Base-by-base conservation (phyloP, 2,888 invertebrate genomes). In the Eudasyphora cyanicolor region DNA sequence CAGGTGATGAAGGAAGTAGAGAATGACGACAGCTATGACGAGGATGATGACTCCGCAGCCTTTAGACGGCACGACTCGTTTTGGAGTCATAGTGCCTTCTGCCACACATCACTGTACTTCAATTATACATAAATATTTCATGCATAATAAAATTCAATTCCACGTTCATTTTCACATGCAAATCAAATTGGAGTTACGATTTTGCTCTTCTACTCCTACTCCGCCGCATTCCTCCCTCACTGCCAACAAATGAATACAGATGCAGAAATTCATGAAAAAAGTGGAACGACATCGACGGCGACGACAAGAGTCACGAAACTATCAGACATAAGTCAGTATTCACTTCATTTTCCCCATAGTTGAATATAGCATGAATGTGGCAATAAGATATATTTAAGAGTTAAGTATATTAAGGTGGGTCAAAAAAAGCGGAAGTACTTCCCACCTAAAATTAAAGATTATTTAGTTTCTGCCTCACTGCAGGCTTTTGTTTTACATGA, bases 141-240 rank as follows among this genome's bases (percentile, higher is more conserved):
- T 60, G 60, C 60, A 60, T 60, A 60, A 60, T 60, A 60, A 60
- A 60, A 60, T 60, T 60, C 60, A 60, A 60, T 60, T 60, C 24
- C n/a, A 60, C 27, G 4, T 60, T 60, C 60, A 60, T 60, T 29
- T 60, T 29, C 29, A 29, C 29, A 60, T 60, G 60, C 60, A 60
- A 60, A 60, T 60, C 60, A 60, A 60, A 29, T 29, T 60, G 10
- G 27, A 57, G 24, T n/a, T 57, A 5, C 57, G 27, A 57, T 12
- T 57, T 12, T 49, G 49, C 17, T 10, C 19, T 49, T 49, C 49
- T 49, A 5, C 19, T n/a, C 17, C n/a, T 1, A 1, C 45, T 3
- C 12, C 45, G 12, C 4, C 17, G 49, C 2, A 4, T 17, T 4
- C 12, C 45, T 45, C 45, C n/a, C n/a, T n/a, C n/a, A n/a, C n/a